Base-by-base conservation (phyloP, 2,888 invertebrate species). In the Belgica antarctica region DNA sequence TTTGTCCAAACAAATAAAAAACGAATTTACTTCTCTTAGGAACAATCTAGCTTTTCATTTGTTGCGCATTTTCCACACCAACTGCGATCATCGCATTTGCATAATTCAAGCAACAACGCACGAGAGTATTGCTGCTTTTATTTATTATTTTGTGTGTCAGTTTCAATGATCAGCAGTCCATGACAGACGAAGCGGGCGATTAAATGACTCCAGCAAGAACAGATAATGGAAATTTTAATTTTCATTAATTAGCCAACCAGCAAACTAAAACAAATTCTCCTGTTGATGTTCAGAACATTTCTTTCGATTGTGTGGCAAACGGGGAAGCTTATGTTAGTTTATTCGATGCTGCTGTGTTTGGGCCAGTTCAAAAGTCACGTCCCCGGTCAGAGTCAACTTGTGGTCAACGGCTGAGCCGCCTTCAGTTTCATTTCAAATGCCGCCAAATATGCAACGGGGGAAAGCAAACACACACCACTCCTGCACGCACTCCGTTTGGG, bases 51-150 rank as follows among this genome's bases (percentile, higher is more conserved):
- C 52, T 52, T 52, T 52, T 22, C 17, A 52, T 22, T 52, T 52
- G 52, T 52, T 52, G 52, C 52, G 52, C 52, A 52, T 52, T 52
- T 52, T 52, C 52, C 52, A 52, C 52, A 22, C 22, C 41, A 22
- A 52, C 19, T 22, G 12, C 52, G 52, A 52, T 52, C 52, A 52
- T 12, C 52, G 22, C 22, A 52, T 52, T 52, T 52, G 52, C 52
- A 52, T 52, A 52, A 17, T 22, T 12, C 52, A n/a, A 52, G 19
- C 52, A 52, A 52, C n/a, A n/a, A 7, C 41, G 15, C 15, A 31
- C 41, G 41, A n/a, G 15, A 41, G 15, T 12, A 22, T 52, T 22
- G 17, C n/a, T 52, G 52, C 41, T n/a, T n/a, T n/a, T n/a, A n/a
- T n/a, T n/a, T n/a, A n/a, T n/a, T n/a, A n/a, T n/a, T n/a, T n/a